Evolutionary conservation across 1,140 invertebrate genomes (phyloP).

Genomic region (Globodera rostochiensis): DNA sequence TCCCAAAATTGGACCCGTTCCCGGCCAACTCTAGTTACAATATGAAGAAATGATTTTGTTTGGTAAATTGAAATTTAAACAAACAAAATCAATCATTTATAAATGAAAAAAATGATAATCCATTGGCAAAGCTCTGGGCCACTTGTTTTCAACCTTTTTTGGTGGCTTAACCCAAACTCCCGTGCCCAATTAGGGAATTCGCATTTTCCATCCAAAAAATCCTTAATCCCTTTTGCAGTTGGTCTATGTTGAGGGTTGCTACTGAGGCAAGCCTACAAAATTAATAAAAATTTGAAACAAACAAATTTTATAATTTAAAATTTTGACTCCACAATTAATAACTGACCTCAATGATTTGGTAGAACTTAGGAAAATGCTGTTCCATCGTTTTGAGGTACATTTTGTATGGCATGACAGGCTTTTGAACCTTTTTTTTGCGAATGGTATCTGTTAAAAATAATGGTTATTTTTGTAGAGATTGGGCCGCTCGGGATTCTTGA

Average conservation of each 20-base stretch:
- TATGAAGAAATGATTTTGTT: no score
- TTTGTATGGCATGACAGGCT: neutral
- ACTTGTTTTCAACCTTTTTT: no score
- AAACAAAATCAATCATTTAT: no score
- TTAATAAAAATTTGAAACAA: neutral
- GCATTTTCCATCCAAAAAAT: neutral
- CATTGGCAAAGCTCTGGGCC: no score
- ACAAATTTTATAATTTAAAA: no score
- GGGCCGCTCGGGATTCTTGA: no score
- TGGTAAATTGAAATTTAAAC: no score
- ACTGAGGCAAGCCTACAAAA: neutral
- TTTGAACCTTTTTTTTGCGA: neutral
- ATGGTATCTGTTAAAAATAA: neutral
- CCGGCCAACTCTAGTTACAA: no score
- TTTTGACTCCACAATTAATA: no score
- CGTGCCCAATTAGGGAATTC: neutral
- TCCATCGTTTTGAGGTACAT: neutral
- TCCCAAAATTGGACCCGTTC: no score
- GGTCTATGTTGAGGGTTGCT: neutral
- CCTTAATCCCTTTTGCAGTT: neutral
- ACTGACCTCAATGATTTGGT: neutral
- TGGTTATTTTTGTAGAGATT: neutral
- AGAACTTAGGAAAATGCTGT: neutral
- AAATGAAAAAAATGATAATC: no score
- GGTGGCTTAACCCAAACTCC: neutral